Evolutionary conservation across 2,888 invertebrate genomes (phyloP).

Genomic region (Tenthredo notha): DNA sequence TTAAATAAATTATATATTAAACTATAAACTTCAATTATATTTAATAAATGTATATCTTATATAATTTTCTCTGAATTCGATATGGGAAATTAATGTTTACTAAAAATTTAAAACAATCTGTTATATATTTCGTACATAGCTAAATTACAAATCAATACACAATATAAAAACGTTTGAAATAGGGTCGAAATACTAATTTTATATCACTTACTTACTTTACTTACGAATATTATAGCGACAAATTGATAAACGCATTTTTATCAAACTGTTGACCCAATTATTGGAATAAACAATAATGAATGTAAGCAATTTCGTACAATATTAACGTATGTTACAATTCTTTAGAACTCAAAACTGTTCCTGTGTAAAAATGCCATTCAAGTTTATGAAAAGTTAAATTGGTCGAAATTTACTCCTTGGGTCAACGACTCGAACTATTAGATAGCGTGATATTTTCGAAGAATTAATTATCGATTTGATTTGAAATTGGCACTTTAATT

Average conservation of each 20-base stretch:
- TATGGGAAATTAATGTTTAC: background rate
- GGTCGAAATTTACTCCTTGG: background rate
- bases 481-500: constrained; percentile 13
- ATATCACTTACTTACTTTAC: constrained; percentile 32
- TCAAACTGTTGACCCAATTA: background rate
- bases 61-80: background rate
- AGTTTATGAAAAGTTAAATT: background rate
- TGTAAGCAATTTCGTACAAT: background rate
- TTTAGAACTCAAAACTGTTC: constrained; percentile 1
- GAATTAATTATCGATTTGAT: constrained; percentile 11
- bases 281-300: background rate
- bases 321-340: background rate
- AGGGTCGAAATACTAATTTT: constrained; percentile 31
- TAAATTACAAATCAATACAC: constrained; percentile 37
- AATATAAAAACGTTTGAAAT: constrained; percentile 30
- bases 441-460: background rate
- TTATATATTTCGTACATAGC: constrained; percentile 40
- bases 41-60: background rate
- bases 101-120: constrained; percentile 25
- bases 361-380: background rate
- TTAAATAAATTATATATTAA: constrained; percentile 1
- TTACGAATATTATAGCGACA: constrained; percentile 2
- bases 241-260: constrained; percentile 12
- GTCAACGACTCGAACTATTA: background rate
- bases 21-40: background rate